Evolutionary conservation across 2,113 vertebrate genomes (phyloP).

Genomic region (Tautogolabrus adspersus): DNA sequence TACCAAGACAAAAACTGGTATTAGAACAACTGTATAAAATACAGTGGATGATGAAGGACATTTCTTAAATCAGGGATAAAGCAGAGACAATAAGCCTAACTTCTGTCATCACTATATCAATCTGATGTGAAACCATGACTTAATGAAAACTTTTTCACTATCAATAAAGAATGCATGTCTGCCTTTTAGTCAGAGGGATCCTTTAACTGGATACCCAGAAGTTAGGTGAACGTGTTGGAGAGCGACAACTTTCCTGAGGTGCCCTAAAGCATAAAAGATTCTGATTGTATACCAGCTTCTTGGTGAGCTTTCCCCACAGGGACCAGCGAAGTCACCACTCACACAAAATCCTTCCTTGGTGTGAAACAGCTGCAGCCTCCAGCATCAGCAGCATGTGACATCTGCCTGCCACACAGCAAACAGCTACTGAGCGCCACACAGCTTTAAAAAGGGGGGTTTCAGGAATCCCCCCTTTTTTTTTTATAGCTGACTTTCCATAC

Average conservation of each 20-base stretch:
- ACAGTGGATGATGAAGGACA: no score
- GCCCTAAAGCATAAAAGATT: constrained; percentile 21
- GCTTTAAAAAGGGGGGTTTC: neutral
- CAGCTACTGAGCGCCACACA: neutral
- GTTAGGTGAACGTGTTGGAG: neutral
- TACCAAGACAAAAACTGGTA: no score
- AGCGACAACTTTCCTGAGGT: neutral
- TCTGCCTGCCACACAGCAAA: constrained; percentile 13
- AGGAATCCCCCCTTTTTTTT: neutral
- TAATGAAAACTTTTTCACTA: neutral
- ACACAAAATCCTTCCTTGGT: constrained; percentile 9
- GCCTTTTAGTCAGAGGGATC: neutral
- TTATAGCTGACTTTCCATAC: neutral
- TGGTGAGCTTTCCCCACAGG: neutral
- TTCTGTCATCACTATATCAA: neutral
- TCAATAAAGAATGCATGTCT: neutral
- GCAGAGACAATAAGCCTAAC: neutral
- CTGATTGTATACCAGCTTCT: constrained; percentile 6
- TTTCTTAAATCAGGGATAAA: no score
- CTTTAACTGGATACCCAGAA: neutral
- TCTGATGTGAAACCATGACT: neutral
- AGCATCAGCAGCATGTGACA: constrained; percentile 21
- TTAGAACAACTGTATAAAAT: no score
- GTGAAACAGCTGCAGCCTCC: constrained; percentile 29
- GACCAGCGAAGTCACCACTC: constrained; percentile 12